Conservation (phyloP, 2,113 vertebrate genomes). For the Pungitius pungitius region DNA sequence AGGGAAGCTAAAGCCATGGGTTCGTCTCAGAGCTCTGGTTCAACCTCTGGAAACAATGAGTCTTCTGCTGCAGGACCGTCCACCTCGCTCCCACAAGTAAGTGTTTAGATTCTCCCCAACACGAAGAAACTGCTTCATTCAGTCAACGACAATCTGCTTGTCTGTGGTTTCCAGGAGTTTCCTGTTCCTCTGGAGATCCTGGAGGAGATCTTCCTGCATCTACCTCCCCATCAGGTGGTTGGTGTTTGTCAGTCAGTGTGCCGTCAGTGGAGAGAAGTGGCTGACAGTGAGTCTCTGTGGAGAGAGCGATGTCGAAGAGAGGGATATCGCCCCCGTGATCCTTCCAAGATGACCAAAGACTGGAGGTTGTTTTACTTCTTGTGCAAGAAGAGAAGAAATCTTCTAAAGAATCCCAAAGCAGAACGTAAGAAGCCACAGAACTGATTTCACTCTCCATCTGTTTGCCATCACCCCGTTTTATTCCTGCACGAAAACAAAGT, state of each 20-base stretch:
- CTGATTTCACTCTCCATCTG: not conserved
- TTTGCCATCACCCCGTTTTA: not conserved
- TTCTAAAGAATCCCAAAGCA: conserved; percentile 76
- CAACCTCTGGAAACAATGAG: accelerated
- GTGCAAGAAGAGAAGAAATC: conserved; percentile 71
- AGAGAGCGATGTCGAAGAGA: conserved; percentile 74
- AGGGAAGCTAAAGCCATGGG: conserved; percentile 47
- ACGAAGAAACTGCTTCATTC: no score
- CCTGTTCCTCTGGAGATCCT: conserved; percentile 64
- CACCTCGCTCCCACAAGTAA: not conserved
- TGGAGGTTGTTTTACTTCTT: conserved; percentile 77
- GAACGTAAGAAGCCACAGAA: conserved; percentile 62
- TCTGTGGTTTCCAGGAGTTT: conserved; percentile 13
- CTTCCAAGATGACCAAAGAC: conserved; percentile 46
- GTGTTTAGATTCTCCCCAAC: not conserved
- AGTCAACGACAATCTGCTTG: no score
- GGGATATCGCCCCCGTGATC: conserved; percentile 28
- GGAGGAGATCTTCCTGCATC: conserved; percentile 76
- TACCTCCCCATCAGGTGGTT: conserved; percentile 70
- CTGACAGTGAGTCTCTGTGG: conserved; percentile 77
- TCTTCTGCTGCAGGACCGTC: not conserved
- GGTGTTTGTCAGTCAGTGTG: conserved; percentile 72
- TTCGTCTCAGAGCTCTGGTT: conserved; percentile 11
- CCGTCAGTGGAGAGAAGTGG: conserved; percentile 72
- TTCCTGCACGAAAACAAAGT: not conserved